Evolutionary conservation across 2,113 vertebrate genomes (phyloP), one percentile per base, ranked within the genome.

Genomic region (Rhinolophus sinicus): DNA sequence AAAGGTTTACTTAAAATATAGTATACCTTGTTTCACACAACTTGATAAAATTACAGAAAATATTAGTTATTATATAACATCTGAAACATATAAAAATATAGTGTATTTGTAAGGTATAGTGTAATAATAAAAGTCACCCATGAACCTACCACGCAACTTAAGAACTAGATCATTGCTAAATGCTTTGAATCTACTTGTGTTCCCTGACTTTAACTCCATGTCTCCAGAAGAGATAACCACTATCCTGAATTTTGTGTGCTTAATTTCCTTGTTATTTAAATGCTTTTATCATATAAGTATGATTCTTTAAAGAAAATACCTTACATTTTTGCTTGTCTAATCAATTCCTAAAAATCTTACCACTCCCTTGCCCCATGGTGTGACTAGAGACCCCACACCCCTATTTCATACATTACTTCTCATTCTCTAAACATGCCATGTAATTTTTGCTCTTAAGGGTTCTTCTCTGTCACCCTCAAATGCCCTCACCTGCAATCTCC

Each of bases 41-140:
- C 60, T 60, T 85, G 26, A 85, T 78, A 69, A 85, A 85, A 90
- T 69, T 38, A 85, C 10, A 84, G 70, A 76, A 85, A 90, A 70
- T 33, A 30, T 56, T 44, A 87, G 50, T 40, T 84, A 40, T 47
- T 60, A 52, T 76, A 9, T 54, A 80, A 50, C 18, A 44, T 52
- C 38, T 88, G 77, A 82, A 35, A 89, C 52, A 72, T 73, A 58
- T 67, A 78, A 69, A 44, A 86, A 69, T n/a, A 72, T 16, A 73
- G 62, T 62, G 4, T 40, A 56, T 35, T 33, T 77, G 5, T 76
- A 89, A 64, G 35, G n/a, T 67, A 75, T 47, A 40, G 14, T 70
- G 22, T 16, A 30, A 69, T 58, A 73, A 65, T 76, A 40, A 65
- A 88, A 40, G 33, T 70, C 72, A 78, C 3, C 40, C 64, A 16